These are phyloP conservation scores for Electrona antarctica DNA, from an alignment of 2,113 vertebrate genomes.

Conservation along the genomic window DNA sequence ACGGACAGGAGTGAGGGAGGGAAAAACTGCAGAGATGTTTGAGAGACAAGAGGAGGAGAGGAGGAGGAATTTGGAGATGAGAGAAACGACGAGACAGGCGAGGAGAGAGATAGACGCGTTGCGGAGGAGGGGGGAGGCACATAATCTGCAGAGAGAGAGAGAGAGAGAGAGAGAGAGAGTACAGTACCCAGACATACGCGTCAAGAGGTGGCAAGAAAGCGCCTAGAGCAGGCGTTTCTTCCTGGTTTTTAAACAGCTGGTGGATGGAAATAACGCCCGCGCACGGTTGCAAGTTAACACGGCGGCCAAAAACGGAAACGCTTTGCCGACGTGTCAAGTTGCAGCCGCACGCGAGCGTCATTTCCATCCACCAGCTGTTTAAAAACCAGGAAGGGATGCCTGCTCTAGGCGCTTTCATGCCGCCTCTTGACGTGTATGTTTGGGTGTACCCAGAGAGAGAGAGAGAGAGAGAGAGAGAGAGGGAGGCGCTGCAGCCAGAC, in stretches of 20 bases:
- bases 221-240: too few relatives aligned
- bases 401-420: too few relatives aligned
- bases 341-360: too few relatives aligned
- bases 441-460: not conserved
- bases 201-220: conserved; percentile 14
- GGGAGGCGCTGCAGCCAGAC: not conserved
- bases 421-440: too few relatives aligned
- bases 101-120: not conserved
- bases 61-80: too few relatives aligned
- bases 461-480: not conserved
- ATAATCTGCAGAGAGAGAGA: not conserved
- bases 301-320: not conserved
- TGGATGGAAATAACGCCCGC: too few relatives aligned
- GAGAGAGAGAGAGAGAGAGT: not conserved
- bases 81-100: not conserved
- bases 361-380: too few relatives aligned
- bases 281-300: not conserved
- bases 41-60: too few relatives aligned
- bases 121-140: not conserved
- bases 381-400: too few relatives aligned
- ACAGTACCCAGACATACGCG: not conserved
- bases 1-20: too few relatives aligned
- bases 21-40: too few relatives aligned
- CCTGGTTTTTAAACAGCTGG: too few relatives aligned
- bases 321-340: not conserved